phyloP scores from a whole-genome alignment of 2,888 invertebrate genomes.

The Stenodera caucasica region DNA sequence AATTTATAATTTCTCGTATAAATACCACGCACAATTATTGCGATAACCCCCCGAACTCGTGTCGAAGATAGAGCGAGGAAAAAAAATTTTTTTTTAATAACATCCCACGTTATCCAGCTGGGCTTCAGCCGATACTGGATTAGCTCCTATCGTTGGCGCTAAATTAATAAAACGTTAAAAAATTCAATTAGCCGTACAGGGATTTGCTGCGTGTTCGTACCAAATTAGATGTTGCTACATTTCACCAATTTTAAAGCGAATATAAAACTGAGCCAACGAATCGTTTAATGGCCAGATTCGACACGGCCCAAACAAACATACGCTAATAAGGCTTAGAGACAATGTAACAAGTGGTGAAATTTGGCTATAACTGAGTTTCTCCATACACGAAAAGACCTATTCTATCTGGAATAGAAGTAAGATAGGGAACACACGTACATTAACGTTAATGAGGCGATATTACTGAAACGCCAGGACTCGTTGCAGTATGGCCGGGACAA shows the following conservation, averaged over 20 bases:
- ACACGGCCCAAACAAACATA: slow-evolving; percentile 9
- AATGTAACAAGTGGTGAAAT: slow-evolving; percentile 17
- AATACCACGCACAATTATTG: neutral
- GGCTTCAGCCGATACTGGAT: too few species aligned
- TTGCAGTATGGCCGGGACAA: slow-evolving; percentile 10
- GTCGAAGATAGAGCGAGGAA: too few species aligned
- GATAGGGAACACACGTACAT: slow-evolving; percentile 2
- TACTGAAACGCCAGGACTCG: slow-evolving; percentile 13
- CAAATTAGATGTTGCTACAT: too few species aligned
- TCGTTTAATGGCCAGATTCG: neutral
- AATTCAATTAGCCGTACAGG: too few species aligned
- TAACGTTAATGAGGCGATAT: slow-evolving; percentile 24
- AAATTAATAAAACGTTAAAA: too few species aligned
- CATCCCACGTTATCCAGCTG: too few species aligned
- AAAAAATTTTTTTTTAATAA: too few species aligned
- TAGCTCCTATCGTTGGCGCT: too few species aligned
- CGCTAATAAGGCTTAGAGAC: slow-evolving; percentile 9
- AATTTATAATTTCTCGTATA: neutral
- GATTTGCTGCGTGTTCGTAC: too few species aligned
- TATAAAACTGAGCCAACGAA: too few species aligned
- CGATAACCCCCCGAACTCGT: neutral
- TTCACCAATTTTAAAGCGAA: neutral
- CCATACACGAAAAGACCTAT: neutral
- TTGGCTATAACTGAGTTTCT: neutral
- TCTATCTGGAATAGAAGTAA: neutral